Percentiles rank a stretch among this genome's conserved stretches.
phyloP scores from a whole-genome alignment of 1,140 invertebrate species.

The Trichonephila clavipes region DNA sequence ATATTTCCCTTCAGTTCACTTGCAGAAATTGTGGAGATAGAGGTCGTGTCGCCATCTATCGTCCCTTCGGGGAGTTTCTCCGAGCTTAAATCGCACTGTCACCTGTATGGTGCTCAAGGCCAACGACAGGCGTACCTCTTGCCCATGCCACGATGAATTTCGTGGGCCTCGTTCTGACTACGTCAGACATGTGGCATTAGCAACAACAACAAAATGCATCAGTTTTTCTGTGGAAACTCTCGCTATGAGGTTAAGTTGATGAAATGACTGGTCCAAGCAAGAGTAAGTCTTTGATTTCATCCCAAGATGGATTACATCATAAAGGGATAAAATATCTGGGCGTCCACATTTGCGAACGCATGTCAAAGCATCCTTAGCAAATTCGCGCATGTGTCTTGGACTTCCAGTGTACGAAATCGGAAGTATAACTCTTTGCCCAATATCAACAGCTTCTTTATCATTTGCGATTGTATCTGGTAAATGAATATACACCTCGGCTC shows the following conservation, averaged over 20 bases:
- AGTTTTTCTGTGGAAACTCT: conserved; percentile 17
- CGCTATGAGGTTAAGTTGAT: neutral
- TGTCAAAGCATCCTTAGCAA: conserved; percentile 13
- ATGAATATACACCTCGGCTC: conserved; percentile 78
- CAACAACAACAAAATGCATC: neutral
- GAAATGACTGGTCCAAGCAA: neutral
- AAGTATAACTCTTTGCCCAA: neutral
- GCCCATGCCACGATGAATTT: too few species aligned
- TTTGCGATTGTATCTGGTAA: conserved; percentile 76
- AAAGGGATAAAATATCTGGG: too few species aligned
- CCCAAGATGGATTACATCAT: neutral
- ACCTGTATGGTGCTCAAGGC: too few species aligned
- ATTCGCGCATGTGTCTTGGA: neutral
- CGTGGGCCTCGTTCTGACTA: too few species aligned
- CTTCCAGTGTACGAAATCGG: neutral
- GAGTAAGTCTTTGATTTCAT: neutral
- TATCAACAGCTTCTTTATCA: neutral
- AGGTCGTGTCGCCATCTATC: too few species aligned
- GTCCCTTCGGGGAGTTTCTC: too few species aligned
- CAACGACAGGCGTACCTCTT: too few species aligned
- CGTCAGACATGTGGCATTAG: too few species aligned
- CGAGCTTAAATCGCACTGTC: too few species aligned
- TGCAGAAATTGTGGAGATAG: too few species aligned
- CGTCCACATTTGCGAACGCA: too few species aligned
- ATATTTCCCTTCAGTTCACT: too few species aligned